Evolutionary conservation across 2,797 vertebrate genomes (phyloP).

Genomic region (Lutjanus campechanus): DNA sequence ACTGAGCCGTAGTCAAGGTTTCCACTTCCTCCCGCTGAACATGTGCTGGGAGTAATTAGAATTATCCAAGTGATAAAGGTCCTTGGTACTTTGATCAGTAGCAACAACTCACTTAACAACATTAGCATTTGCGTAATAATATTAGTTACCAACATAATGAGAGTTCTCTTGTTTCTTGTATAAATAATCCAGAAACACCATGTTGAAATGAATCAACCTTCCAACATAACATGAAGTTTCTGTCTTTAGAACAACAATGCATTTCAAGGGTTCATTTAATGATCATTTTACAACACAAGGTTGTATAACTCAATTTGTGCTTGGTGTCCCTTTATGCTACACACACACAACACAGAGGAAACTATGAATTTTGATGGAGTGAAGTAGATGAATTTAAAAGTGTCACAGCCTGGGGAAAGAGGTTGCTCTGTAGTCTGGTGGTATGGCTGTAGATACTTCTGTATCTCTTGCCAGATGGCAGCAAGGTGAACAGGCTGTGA

Average conservation of each 20-base stretch:
- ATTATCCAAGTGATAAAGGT: not conserved
- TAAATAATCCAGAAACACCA: not conserved
- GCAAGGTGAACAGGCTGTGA: too few relatives aligned
- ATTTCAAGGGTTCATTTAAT: too few relatives aligned
- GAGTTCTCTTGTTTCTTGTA: not conserved
- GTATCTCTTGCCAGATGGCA: too few relatives aligned
- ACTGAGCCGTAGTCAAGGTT: constrained; percentile 33
- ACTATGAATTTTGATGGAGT: too few relatives aligned
- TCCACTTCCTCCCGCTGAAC: constrained; percentile 32
- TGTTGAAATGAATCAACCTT: not conserved
- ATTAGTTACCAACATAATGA: not conserved
- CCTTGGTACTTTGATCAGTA: not conserved
- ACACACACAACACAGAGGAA: too few relatives aligned
- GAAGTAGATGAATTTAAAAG: too few relatives aligned
- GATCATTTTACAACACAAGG: too few relatives aligned
- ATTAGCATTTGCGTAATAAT: not conserved
- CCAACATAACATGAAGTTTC: not conserved
- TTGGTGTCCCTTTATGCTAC: too few relatives aligned
- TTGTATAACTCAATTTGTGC: too few relatives aligned
- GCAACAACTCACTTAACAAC: not conserved
- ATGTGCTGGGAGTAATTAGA: not conserved
- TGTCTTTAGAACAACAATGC: not conserved
- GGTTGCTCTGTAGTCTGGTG: too few relatives aligned
- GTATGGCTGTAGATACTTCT: too few relatives aligned
- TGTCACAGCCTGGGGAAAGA: too few relatives aligned